phyloP scores from a whole-genome alignment of 2,797 vertebrate genomes.

The Halcyon leucocephala region DNA sequence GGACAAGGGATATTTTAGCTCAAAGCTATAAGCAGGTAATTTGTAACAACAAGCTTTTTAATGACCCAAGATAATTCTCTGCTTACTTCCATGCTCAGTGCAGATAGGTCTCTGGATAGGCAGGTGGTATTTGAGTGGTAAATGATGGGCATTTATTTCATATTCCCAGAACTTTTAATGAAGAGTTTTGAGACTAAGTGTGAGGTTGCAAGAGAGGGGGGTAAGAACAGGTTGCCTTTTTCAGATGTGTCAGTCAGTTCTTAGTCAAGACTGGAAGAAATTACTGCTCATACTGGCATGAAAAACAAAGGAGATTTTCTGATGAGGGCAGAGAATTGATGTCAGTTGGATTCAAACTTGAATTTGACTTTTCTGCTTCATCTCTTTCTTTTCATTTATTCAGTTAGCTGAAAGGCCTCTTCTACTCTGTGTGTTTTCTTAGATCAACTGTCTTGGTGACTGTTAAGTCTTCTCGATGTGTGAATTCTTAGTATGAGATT shows the following conservation, averaged over 20 bases:
- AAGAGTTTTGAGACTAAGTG: not conserved
- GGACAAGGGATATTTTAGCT: not conserved
- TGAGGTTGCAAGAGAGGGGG: not conserved
- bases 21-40: not conserved
- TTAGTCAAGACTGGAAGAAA: not conserved
- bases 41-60: not conserved
- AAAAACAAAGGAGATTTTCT: not conserved
- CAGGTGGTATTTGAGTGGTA: not conserved
- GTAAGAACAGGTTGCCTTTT: not conserved
- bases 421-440: not conserved
- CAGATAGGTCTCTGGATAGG: not conserved
- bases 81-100: not conserved
- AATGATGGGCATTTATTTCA: not conserved
- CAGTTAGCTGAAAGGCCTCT: not conserved
- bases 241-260: not conserved
- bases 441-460: not conserved
- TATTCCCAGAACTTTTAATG: not conserved
- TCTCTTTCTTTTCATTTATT: not conserved
- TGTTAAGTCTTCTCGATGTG: not conserved
- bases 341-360: not conserved
- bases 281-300: not conserved
- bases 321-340: not conserved
- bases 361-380: not conserved
- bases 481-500: not conserved
- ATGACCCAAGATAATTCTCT: not conserved